These are phyloP conservation scores for Drosophila biarmipes DNA, from an alignment of 1,140 invertebrate species.

Conservation along the genomic window DNA sequence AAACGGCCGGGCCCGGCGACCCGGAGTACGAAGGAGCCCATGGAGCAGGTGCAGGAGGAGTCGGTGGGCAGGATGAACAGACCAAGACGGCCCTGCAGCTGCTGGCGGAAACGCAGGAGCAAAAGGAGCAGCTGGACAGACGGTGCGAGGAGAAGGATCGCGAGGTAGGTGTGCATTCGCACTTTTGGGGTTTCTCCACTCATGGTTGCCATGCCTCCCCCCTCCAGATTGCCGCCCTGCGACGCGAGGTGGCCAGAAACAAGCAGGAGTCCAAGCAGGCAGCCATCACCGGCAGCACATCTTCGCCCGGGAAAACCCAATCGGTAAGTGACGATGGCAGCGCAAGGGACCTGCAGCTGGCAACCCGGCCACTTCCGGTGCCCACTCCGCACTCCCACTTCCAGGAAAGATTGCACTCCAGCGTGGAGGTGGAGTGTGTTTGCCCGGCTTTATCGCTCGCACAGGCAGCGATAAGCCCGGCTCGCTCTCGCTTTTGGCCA, in stretches of 20 bases:
- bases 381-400: constrained; percentile 12
- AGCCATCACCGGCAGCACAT: constrained; percentile 5
- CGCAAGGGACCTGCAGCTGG: constrained; percentile 14
- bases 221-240: constrained; percentile 70
- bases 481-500: constrained; percentile 16
- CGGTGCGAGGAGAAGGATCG: constrained; percentile 87
- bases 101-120: constrained; percentile 85
- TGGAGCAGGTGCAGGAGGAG: not conserved
- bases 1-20: constrained; percentile 85
- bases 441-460: constrained; percentile 21
- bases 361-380: constrained; percentile 14
- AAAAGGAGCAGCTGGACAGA: constrained; percentile 87
- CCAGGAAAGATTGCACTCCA: constrained; percentile 22
- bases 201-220: not conserved
- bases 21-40: constrained; percentile 61
- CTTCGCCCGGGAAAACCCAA: constrained; percentile 8
- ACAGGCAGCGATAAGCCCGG: constrained; percentile 5
- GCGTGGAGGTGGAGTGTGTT: constrained; percentile 23
- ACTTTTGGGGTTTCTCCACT: constrained; percentile 50
- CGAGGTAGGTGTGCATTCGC: constrained; percentile 85
- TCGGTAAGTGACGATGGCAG: constrained; percentile 27
- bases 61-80: constrained; percentile 35
- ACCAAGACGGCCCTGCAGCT: constrained; percentile 65
- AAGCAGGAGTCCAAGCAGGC: constrained; percentile 26
- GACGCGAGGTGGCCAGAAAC: constrained; percentile 62